A percentile compares a stretch with the other conserved stretches of the same genome.
Evolutionary conservation across 1,140 invertebrate genomes (phyloP).

Genomic region (Drosophila orena): DNA sequence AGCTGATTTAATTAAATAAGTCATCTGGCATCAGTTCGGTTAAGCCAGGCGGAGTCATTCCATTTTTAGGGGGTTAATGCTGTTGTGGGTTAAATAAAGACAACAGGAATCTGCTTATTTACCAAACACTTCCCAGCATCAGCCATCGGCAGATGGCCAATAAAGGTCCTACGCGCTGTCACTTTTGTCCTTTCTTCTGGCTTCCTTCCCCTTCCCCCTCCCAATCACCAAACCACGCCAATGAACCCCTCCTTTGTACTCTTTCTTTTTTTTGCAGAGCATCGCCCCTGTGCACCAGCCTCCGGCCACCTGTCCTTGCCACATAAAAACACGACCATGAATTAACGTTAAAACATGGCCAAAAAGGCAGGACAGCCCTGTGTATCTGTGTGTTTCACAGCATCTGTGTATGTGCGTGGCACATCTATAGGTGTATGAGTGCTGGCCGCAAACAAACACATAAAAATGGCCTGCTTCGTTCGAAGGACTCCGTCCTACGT

Average conservation of each 20-base stretch:
- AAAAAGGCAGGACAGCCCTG: slow-evolving; percentile 58
- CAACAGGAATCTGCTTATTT: slow-evolving; percentile 75
- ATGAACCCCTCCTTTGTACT: not conserved
- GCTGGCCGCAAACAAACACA: slow-evolving; percentile 75
- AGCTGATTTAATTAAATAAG: slow-evolving; percentile 79
- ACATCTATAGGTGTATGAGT: not conserved
- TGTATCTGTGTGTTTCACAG: not conserved
- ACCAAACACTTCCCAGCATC: slow-evolving; percentile 61
- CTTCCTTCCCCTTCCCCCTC: not conserved
- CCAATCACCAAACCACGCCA: too few species aligned
- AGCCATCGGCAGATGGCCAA: slow-evolving; percentile 52
- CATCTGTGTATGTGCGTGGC: slow-evolving; percentile 1
- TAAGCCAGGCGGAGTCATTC: slow-evolving; percentile 72
- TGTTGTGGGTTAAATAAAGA: slow-evolving; percentile 18
- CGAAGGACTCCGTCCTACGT: slow-evolving; percentile 8
- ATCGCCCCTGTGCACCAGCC: not conserved
- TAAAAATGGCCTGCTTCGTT: slow-evolving; percentile 70
- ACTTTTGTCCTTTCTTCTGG: not conserved
- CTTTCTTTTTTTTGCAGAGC: not conserved
- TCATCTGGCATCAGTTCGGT: slow-evolving; percentile 55
- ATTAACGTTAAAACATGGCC: slow-evolving; percentile 84
- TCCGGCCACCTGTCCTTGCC: slow-evolving; percentile 53
- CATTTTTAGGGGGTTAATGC: slow-evolving; percentile 57
- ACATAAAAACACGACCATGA: slow-evolving; percentile 83
- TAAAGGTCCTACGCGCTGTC: slow-evolving; percentile 56